Conservation (phyloP, 2,113 vertebrate species). For the Peromyscus maniculatus region DNA sequence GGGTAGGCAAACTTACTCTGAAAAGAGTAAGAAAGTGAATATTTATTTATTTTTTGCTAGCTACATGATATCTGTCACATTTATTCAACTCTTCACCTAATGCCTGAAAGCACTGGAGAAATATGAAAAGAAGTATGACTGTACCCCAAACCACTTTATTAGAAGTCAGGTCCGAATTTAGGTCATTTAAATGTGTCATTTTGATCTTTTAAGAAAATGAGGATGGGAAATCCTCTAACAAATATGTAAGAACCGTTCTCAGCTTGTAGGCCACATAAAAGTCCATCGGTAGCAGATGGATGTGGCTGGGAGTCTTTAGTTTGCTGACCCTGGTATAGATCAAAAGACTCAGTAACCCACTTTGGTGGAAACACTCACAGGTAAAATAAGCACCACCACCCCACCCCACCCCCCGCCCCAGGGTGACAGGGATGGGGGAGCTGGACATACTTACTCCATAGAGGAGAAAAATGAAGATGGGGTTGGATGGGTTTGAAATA, state of each 20-base stretch:
- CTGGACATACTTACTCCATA: background rate
- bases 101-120: background rate
- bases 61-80: background rate
- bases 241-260: background rate
- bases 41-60: background rate
- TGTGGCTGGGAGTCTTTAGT: background rate
- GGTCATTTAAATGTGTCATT: background rate
- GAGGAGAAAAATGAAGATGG: background rate
- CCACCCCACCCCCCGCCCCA: no score
- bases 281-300: background rate
- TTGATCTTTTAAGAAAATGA: background rate
- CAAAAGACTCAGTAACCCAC: background rate
- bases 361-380: background rate
- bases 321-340: background rate
- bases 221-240: background rate
- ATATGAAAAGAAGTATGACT: background rate
- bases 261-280: background rate
- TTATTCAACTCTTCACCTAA: background rate
- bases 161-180: conserved; percentile 1
- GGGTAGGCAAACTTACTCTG: background rate
- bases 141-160: background rate
- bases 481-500: background rate
- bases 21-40: background rate
- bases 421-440: background rate
- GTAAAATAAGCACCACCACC: background rate